phyloP scores from a whole-genome alignment of 2,113 vertebrate genomes.

The Dunckerocampus dactyliophorus region DNA sequence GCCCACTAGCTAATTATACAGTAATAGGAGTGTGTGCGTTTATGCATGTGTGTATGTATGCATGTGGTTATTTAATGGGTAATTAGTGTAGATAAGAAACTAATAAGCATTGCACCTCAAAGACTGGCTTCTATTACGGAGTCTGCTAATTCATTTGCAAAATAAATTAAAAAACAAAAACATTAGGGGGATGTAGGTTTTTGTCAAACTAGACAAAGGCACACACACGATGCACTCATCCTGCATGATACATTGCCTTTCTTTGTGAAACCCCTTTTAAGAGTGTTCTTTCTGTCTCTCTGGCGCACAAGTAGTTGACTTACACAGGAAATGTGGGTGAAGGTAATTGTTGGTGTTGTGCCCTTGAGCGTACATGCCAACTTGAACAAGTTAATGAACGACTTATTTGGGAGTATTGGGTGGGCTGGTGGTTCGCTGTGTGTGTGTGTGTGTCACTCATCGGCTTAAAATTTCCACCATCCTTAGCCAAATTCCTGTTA shows the following conservation, averaged over 20 bases:
- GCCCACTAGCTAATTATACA: constrained; percentile 59
- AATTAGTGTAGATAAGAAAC: constrained; percentile 68
- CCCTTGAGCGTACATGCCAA: constrained; percentile 60
- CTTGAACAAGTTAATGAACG: constrained; percentile 51
- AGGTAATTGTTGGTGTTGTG: constrained; percentile 40
- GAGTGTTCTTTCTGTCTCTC: constrained; percentile 28
- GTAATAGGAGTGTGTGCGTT: constrained; percentile 42
- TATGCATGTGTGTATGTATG: constrained; percentile 17
- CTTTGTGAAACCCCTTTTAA: constrained; percentile 9
- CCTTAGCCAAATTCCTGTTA: constrained; percentile 14
- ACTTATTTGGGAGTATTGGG: constrained; percentile 43
- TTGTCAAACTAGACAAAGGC: constrained; percentile 26
- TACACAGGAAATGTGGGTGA: constrained; percentile 53
- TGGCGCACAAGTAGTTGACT: constrained; percentile 50
- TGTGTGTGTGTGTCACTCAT: constrained; percentile 22
- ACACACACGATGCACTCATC: constrained; percentile 14
- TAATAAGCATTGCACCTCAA: constrained; percentile 63
- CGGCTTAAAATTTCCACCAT: constrained; percentile 12
- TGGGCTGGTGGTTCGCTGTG: constrained; percentile 38
- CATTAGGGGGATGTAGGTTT: constrained; percentile 18
- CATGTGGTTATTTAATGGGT: constrained; percentile 66
- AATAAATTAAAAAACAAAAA: constrained; percentile 45
- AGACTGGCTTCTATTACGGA: constrained; percentile 56
- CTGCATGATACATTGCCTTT: no score
- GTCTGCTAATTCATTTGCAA: constrained; percentile 49